phyloP scores from a whole-genome alignment of 2,797 vertebrate species.

The Psittacula derbiana region DNA sequence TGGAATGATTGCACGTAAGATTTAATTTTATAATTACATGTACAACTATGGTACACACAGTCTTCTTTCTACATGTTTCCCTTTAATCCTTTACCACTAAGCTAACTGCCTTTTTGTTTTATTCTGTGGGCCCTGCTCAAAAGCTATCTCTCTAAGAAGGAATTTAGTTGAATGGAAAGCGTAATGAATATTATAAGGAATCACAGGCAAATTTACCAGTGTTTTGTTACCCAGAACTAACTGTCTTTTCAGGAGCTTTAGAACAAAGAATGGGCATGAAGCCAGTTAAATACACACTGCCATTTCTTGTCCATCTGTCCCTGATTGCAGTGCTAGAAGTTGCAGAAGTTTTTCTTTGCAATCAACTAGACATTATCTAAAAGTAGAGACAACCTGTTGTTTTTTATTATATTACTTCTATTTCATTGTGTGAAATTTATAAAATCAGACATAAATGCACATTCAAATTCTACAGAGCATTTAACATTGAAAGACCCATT shows the following conservation, averaged over 20 bases:
- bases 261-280: conserved; percentile 50
- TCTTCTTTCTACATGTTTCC: not conserved
- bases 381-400: not conserved
- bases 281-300: conserved; percentile 67
- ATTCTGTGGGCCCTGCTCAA: not conserved
- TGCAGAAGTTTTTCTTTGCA: conserved; percentile 19
- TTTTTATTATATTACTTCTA: not conserved
- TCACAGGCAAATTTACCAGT: conserved; percentile 40
- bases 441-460: not conserved
- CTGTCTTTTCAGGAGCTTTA: conserved; percentile 58
- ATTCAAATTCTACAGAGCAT: not conserved
- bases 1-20: not conserved
- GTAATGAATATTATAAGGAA: conserved; percentile 18
- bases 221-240: conserved; percentile 57
- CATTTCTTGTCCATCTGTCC: conserved; percentile 57
- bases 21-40: not conserved
- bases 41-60: not conserved
- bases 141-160: not conserved
- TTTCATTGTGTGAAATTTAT: not conserved
- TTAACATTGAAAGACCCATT: not conserved
- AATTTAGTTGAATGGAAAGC: conserved; percentile 43
- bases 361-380: not conserved
- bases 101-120: conserved; percentile 28
- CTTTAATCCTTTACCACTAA: not conserved
- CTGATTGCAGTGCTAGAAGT: not conserved